Evolutionary conservation across 2,113 vertebrate species (phyloP).

Genomic region (crab-eating macaque (Macaca fascicularis)): DNA sequence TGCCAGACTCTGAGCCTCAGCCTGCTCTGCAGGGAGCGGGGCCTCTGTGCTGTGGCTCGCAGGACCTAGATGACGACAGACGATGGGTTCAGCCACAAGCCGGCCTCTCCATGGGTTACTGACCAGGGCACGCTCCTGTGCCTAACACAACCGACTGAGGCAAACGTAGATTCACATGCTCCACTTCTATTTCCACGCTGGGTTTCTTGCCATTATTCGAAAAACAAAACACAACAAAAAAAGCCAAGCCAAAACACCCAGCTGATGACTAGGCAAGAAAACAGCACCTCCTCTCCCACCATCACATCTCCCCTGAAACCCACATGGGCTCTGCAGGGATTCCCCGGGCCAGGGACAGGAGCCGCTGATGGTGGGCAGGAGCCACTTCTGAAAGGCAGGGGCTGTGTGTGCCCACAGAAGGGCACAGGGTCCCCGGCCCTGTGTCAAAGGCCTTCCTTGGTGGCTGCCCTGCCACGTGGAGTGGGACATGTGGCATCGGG

Average conservation of each 20-base stretch:
- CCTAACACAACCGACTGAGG: neutral
- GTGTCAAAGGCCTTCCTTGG: neutral
- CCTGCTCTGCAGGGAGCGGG: neutral
- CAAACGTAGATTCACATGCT: neutral
- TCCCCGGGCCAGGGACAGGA: fast-evolving
- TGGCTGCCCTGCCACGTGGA: no score
- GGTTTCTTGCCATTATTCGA: neutral
- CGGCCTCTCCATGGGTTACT: neutral
- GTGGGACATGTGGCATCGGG: neutral
- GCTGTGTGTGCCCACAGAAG: no score
- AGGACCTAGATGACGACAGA: neutral
- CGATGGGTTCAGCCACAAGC: neutral
- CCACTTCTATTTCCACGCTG: neutral
- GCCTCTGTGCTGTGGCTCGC: neutral
- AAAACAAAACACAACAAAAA: neutral
- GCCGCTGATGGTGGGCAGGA: neutral
- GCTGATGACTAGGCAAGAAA: neutral
- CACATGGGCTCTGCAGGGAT: fast-evolving
- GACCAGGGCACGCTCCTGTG: neutral
- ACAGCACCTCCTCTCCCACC: neutral
- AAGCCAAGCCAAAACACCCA: neutral
- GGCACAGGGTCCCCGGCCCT: neutral
- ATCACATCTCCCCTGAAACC: neutral
- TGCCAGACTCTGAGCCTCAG: neutral
- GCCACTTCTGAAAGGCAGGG: neutral